Evolutionary conservation across 1,140 invertebrate genomes (phyloP), one percentile per base, ranked within the genome.

Genomic region (Plectus sambesii): DNA sequence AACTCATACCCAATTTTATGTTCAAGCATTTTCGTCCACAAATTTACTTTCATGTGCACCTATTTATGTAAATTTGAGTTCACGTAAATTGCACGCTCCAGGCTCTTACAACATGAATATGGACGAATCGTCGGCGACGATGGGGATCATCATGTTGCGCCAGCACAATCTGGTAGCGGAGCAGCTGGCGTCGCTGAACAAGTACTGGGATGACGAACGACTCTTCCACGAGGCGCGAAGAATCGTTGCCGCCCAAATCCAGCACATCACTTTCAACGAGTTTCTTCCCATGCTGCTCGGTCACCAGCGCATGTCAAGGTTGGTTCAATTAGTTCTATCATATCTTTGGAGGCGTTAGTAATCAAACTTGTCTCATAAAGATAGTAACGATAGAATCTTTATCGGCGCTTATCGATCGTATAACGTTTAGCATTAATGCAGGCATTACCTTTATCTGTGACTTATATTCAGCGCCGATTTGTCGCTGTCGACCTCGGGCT

Each of bases 181-280:
- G 30, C 12, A 33, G 30, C 12, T 33, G 12, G 12, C 30, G 12
- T 33, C 17, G 17, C 30, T 89, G 5, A 90, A 90, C 72, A 84
- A 85, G 2, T 86, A 89, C 61, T 89, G 86, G 86, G 83, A 88
- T 63, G 86, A 90, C 63, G 86, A 90, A 72, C 87, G 80, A 0
- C 66, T 92, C 1, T 94, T 81, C 67, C 86, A 92, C 70, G 85
- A 89, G 65, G 80, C 83, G 0, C 74, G 50, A 77, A 81, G 62
- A 50, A 85, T 93, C 51, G 73, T 87, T 33, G 12, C 30, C 12
- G 30, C 30, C 17, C 30, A 33, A 33, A 33, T 33, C 17, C 30
- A 33, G 30, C 30, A 33, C 30, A 33, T 33, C 30, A 33, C 30
- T 33, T 33, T 12, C 30, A 33, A 33, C 30, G 30, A 33, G 30